Evolutionary conservation across 2,888 invertebrate genomes (phyloP), one percentile per base, ranked within the genome.

Genomic region (Clostera curtula): DNA sequence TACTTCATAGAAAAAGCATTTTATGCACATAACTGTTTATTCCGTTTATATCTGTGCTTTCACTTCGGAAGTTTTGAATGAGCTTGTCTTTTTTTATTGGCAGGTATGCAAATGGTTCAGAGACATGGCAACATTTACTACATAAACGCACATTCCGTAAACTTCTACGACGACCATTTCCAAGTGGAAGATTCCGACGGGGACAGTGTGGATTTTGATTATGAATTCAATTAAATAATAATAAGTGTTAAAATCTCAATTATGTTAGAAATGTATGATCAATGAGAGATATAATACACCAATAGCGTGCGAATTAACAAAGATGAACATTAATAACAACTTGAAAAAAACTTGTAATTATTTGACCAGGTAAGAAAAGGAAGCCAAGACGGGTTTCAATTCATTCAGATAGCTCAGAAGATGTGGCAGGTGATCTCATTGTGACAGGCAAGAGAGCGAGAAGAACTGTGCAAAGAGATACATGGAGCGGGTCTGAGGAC

Each of bases 121-220:
- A 62, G 72, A 24, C 52, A 64, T 31, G 82, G 80, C 25, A 71
- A 71, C 42, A 37, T 64, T 27, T 72, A 65, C 60, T 73, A 71
- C 51, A 73, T 83, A 43, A 72, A 75, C 40, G 82, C 80, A 8
- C 63, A 70, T 34, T 41, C 71, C 1, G 75, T 83, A 15, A 74
- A 76, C 40, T 76, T 82, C 48, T 66, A 71, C 56, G 76, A 75
- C 40, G 69, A 71, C 37, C 69, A 65, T 31, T 69, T 66, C 36
- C 56, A 66, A 44, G 66, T 68, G 1, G 70, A 72, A 25, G 76
- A 75, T 43, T 73, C 72, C 0, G 77, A 80, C 30, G 77, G 70
- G 1, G 75, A 83, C 34, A 72, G 74, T 39, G 79, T 74, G 28
- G 85, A 85, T 43, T 70, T 54, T 40, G 84, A 84, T 54, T 83